Evolutionary conservation across 2,797 vertebrate genomes (phyloP), one percentile per base, ranked within the genome.

Genomic region (Champsocephalus esox): DNA sequence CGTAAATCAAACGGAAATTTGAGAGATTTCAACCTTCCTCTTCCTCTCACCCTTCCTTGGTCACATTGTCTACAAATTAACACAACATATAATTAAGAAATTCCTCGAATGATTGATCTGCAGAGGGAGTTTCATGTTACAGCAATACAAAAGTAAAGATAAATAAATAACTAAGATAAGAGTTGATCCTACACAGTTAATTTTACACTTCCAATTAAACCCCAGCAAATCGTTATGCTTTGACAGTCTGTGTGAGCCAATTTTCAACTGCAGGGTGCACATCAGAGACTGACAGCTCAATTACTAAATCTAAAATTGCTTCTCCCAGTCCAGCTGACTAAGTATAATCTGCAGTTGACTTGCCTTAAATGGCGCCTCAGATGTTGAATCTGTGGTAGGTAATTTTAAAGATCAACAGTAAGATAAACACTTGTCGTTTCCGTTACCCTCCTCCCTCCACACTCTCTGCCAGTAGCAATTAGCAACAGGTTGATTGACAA

Each of bases 321-420:
- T 11, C 6, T 58, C 24, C 66, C 62, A 9, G 49, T 45, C 8
- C 45, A 61, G 75, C 75, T 79, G 76, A 68, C 51, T 62, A 60
- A 80, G 52, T 72, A 66, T 41, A 69, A 75, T 70, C 43, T 77
- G 73, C 60, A 66, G 48, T 41, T 49, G 9, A 63, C 59, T 61
- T 9, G 44, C 41, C 46, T 60, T 12, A 67, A 74, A 79, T 14
- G 55, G 57, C 12, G 24, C 65, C 55, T 79, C 67, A 61, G 55
- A 79, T 59, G 81, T 80, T 52, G 14, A 66, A 73, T 12, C 73
- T 79, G 87, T 64, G 89, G 87, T 84, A 83, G 88, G 89, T 92
- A 81, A 74, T 80, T 85, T 88, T 85, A 85, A 90, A 89, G 89
- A 88, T 88, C 88, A 92, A 74, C 79, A 52, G 79, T 58, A 81